phyloP scores from a whole-genome alignment of 2,888 invertebrate species.

The Nesidiocoris tenuis region DNA sequence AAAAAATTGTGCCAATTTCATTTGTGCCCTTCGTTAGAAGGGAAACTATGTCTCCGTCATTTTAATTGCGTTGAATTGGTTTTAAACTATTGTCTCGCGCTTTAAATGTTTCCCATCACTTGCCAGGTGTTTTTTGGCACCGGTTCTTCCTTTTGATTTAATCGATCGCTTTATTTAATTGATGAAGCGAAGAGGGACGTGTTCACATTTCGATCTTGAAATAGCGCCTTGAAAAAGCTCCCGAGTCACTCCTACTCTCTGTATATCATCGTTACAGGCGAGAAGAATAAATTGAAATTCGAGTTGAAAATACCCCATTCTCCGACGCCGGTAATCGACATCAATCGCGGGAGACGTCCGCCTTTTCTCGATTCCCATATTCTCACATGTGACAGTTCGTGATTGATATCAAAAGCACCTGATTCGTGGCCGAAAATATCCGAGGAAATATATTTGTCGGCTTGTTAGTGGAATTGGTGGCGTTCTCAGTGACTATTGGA shows the following conservation, averaged over 20 bases:
- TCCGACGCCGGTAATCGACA: neutral
- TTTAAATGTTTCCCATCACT: neutral
- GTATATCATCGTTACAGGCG: conserved; percentile 47
- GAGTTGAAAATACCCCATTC: conserved; percentile 17
- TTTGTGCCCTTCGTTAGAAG: neutral
- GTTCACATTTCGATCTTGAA: neutral
- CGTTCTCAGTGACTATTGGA: no score
- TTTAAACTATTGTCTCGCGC: neutral
- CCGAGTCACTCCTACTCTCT: conserved; percentile 32
- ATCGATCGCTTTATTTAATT: neutral
- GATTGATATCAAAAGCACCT: conserved; percentile 24
- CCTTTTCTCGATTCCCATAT: neutral
- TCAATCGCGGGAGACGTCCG: neutral
- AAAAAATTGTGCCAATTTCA: neutral
- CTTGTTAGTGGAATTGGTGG: no score
- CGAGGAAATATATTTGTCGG: no score
- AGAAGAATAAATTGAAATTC: conserved; percentile 32
- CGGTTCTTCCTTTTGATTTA: neutral
- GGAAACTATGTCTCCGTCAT: neutral
- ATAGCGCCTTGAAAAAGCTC: neutral
- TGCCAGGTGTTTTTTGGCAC: neutral
- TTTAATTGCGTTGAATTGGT: neutral
- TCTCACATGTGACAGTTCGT: neutral
- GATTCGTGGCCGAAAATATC: neutral
- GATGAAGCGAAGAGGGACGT: neutral